Evolutionary conservation across 2,888 invertebrate species (phyloP).

Genomic region (Diplolepis rosae): DNA sequence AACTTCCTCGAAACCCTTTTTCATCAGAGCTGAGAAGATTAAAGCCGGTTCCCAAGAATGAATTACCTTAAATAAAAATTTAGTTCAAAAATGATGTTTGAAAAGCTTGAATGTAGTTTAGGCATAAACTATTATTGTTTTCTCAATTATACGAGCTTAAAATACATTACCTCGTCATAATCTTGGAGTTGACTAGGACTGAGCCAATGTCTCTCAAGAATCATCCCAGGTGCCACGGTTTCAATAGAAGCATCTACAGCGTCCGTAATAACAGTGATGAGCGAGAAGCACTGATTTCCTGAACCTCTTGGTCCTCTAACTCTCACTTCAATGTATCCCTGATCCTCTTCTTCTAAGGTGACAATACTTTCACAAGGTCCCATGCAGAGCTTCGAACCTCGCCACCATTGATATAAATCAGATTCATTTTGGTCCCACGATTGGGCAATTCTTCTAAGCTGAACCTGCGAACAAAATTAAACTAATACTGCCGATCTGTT

Average conservation of each 20-base stretch:
- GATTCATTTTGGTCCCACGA: slow-evolving; percentile 76
- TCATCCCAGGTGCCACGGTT: slow-evolving; percentile 81
- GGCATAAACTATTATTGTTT: too few species aligned
- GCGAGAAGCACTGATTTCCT: slow-evolving; percentile 79
- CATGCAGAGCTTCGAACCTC: slow-evolving; percentile 82
- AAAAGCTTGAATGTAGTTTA: too few species aligned
- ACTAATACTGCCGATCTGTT: background rate
- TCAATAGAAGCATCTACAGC: slow-evolving; percentile 78
- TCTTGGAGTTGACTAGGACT: slow-evolving; percentile 77
- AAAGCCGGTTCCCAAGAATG: slow-evolving; percentile 69
- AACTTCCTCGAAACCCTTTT: slow-evolving; percentile 66
- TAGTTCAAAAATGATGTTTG: too few species aligned
- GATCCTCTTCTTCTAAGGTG: slow-evolving; percentile 77
- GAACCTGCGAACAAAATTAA: slow-evolving; percentile 73
- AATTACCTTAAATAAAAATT: slow-evolving; percentile 54
- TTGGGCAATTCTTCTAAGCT: slow-evolving; percentile 77
- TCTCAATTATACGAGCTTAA: too few species aligned
- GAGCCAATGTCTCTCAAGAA: slow-evolving; percentile 80
- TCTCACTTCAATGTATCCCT: slow-evolving; percentile 79
- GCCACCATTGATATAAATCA: slow-evolving; percentile 84
- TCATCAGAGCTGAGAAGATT: slow-evolving; percentile 64
- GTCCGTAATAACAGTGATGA: slow-evolving; percentile 80
- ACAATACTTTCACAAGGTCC: slow-evolving; percentile 82
- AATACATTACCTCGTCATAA: slow-evolving; percentile 64
- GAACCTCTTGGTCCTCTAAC: slow-evolving; percentile 79